Percentiles rank a stretch among this genome's conserved stretches.
Evolutionary conservation across 1,140 invertebrate genomes (phyloP).

Genomic region (Brachionus rubens): DNA sequence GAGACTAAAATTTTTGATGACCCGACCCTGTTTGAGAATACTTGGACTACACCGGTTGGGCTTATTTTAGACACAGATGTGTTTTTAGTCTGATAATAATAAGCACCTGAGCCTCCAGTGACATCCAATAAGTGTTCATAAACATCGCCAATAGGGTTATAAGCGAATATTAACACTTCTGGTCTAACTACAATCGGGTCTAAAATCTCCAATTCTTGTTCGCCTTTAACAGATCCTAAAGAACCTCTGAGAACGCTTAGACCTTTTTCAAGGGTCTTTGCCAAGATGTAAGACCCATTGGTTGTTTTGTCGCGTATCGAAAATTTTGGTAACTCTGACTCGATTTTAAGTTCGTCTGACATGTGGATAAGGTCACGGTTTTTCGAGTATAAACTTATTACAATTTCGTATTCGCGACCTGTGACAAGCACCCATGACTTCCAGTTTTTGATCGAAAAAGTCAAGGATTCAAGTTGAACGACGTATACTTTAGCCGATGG

Average conservation of each 20-base stretch:
- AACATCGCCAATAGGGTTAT: not conserved
- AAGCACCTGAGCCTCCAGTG: conserved; percentile 24
- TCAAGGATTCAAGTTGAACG: conserved; percentile 12
- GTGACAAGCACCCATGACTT: not conserved
- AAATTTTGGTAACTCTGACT: conserved; percentile 25
- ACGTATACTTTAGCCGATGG: conserved; percentile 9
- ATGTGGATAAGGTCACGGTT: not conserved
- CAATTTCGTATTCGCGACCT: conserved; percentile 5
- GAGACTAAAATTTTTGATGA: not conserved
- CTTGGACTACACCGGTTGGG: not conserved
- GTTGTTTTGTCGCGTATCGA: not conserved
- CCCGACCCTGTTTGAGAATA: not conserved
- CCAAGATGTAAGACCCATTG: conserved; percentile 26
- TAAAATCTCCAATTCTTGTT: conserved; percentile 16
- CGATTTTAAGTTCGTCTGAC: conserved; percentile 13
- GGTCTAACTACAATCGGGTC: conserved; percentile 9
- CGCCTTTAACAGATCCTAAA: not conserved
- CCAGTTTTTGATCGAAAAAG: not conserved
- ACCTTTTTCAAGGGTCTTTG: not conserved
- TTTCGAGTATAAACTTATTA: not conserved
- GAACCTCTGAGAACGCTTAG: not conserved
- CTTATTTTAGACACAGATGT: not conserved
- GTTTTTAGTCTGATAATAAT: conserved; percentile 29
- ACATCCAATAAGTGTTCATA: not conserved
- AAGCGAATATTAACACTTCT: not conserved